phyloP scores from a whole-genome alignment of 2,888 invertebrate genomes.

The Cataglyphis altisquamis region DNA sequence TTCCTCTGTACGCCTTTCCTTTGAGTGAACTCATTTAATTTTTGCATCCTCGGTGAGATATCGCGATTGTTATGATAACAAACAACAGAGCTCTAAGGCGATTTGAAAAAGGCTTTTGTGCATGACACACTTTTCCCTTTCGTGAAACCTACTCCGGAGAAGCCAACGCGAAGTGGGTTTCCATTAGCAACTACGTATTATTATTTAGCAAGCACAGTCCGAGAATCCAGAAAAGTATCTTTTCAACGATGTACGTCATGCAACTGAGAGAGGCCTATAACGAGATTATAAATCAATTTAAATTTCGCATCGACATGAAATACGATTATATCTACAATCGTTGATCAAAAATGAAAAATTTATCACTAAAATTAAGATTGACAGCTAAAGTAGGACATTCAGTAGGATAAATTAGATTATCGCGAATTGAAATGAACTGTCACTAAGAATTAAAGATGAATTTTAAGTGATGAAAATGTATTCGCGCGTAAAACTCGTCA shows the following conservation, averaged over 20 bases:
- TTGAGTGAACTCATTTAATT: constrained; percentile 8
- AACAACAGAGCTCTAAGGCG: constrained; percentile 69
- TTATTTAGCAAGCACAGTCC: constrained; percentile 71
- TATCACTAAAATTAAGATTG: constrained; percentile 41
- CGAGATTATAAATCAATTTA: constrained; percentile 11
- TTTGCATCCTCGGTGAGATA: constrained; percentile 41
- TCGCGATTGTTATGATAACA: constrained; percentile 67
- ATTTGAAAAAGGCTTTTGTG: constrained; percentile 76
- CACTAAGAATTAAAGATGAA: constrained; percentile 5
- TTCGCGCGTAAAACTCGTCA: constrained; percentile 3
- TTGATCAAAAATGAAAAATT: not conserved
- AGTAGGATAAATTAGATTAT: constrained; percentile 28
- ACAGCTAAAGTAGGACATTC: constrained; percentile 19
- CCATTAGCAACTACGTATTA: constrained; percentile 76
- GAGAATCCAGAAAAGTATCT: constrained; percentile 72
- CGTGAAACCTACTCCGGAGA: constrained; percentile 74
- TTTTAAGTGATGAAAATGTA: constrained; percentile 31
- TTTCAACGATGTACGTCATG: constrained; percentile 61
- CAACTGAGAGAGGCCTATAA: not conserved
- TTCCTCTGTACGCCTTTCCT: not conserved
- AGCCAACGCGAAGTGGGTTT: constrained; percentile 76
- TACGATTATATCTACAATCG: not conserved
- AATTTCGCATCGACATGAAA: not conserved
- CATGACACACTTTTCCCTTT: constrained; percentile 76
- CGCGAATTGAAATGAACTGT: constrained; percentile 10